Evolutionary conservation across 2,797 vertebrate species (phyloP), one percentile per base, ranked within the genome.

Genomic region (Phrynocephalus forsythii): DNA sequence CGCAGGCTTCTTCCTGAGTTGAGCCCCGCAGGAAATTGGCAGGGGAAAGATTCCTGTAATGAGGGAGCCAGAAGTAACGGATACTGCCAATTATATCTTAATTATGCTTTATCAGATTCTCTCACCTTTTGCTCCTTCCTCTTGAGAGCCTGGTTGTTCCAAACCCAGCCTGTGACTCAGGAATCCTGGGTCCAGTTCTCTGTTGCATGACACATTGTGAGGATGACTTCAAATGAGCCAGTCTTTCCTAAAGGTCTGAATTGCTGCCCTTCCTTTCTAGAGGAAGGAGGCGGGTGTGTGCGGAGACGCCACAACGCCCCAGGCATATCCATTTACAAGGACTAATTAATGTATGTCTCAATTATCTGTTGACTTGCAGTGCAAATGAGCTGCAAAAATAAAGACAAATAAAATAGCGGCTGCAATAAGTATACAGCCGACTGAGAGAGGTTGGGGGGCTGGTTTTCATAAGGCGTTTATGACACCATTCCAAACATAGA

Each of bases 21-120:
- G 72, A 84, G 38, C 56, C 26, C 68, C 66, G 26, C 30, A 56
- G 80, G 63, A 83, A 87, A 77, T 73, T 78, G 80, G 86, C 72
- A 77, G 2, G 6, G 38, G 38, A 69, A 77, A 5, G 22, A 68
- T 68, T 22, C 50, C 72, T 68, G 26, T 63, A 82, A 33, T 87
- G 22, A 75, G 11, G 44, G 71, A 76, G 81, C 50, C 5, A 1
- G 44, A 68, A 77, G 4, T 63, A 72, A 11, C 8, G 56, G 48
- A 85, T 86, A 83, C 67, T 73, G 86, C 84, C 86, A 86, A 18
- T 33, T 94, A 50, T 94, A 84, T 66, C 87, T 76, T 52, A 87
- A 91, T 69, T 71, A 80, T 75, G 6, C 85, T 30, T 91, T 77
- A 84, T 52, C 8, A 15, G 60, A 2, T 20, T 83, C 1, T 82